Conservation (phyloP, 2,113 vertebrate species). For the Leptobrachium ailaonicum region DNA sequence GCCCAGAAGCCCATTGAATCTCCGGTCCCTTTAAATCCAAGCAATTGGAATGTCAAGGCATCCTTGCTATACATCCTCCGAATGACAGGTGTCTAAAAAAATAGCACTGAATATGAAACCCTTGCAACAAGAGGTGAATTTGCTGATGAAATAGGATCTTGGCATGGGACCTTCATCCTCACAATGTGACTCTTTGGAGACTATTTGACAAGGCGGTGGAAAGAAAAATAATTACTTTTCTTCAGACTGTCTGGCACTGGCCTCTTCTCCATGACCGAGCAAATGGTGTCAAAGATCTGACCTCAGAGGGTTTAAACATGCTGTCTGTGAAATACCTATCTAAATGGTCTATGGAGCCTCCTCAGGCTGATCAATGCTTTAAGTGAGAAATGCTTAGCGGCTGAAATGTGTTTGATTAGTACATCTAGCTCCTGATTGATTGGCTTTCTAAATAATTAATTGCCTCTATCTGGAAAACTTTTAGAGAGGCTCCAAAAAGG, state of each 20-base stretch:
- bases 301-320: conserved; percentile 61
- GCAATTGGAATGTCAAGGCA: neutral
- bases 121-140: neutral
- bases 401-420: conserved; percentile 62
- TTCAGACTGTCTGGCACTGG: conserved; percentile 65
- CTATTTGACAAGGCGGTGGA: conserved; percentile 56
- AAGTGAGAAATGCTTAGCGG: conserved; percentile 65
- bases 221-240: conserved; percentile 68
- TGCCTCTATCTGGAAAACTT: conserved; percentile 47
- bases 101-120: neutral
- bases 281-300: conserved; percentile 70
- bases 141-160: conserved; percentile 22
- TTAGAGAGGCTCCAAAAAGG: conserved; percentile 43
- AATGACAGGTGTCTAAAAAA: neutral
- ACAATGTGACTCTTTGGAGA: conserved; percentile 62
- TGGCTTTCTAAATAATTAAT: conserved; percentile 69
- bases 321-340: conserved; percentile 57
- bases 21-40: too few relatives aligned
- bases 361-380: conserved; percentile 63
- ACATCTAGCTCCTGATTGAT: conserved; percentile 63
- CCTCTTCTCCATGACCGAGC: conserved; percentile 64
- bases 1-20: too few relatives aligned
- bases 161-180: conserved; percentile 15
- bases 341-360: conserved; percentile 60
- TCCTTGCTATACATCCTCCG: neutral